Percentiles rank a stretch among this genome's conserved stretches.
phyloP scores from a whole-genome alignment of 1,140 invertebrate species.

The Drosophila baimaii region DNA sequence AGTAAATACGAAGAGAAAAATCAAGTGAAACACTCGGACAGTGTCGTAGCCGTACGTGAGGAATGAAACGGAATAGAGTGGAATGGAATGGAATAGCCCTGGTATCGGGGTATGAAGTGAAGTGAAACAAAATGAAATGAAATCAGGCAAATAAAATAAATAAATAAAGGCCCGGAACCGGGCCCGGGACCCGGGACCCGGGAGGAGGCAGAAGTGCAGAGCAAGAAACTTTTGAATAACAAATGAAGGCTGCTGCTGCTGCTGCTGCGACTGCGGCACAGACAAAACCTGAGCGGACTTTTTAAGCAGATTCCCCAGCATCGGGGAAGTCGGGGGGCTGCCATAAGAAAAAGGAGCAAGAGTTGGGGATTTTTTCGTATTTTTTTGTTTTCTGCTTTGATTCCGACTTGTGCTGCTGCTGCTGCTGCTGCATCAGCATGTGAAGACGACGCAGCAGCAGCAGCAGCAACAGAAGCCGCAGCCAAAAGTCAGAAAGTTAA shows the following conservation, averaged over 20 bases:
- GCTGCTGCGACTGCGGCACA: slow-evolving; percentile 64
- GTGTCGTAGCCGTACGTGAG: slow-evolving; percentile 44
- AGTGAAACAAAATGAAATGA: slow-evolving; percentile 54
- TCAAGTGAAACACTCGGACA: slow-evolving; percentile 14
- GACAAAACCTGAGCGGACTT: slow-evolving; percentile 75
- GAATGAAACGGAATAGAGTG: slow-evolving; percentile 23
- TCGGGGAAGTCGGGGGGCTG: slow-evolving; percentile 1
- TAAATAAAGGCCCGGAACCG: slow-evolving; percentile 30
- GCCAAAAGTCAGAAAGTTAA: slow-evolving; percentile 80
- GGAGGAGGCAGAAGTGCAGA: slow-evolving; percentile 40
- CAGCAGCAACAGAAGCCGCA: slow-evolving; percentile 64
- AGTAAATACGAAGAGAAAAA: background rate
- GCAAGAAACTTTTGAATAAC: slow-evolving; percentile 80
- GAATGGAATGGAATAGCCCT: slow-evolving; percentile 4
- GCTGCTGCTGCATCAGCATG: slow-evolving; percentile 59
- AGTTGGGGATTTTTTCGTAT: slow-evolving; percentile 11
- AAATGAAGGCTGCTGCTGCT: slow-evolving; percentile 74
- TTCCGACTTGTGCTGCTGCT: slow-evolving; percentile 34
- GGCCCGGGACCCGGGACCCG: too few species aligned
- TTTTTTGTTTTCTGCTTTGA: slow-evolving; percentile 20
- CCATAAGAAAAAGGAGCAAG: slow-evolving; percentile 16
- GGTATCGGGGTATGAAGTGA: background rate
- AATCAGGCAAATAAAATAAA: slow-evolving; percentile 57
- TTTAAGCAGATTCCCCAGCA: slow-evolving; percentile 65
- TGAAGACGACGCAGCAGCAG: slow-evolving; percentile 20